These are phyloP conservation scores for Mallateleia sp. DNA, from an alignment of 2,888 invertebrate genomes.

Conservation along the genomic window DNA sequence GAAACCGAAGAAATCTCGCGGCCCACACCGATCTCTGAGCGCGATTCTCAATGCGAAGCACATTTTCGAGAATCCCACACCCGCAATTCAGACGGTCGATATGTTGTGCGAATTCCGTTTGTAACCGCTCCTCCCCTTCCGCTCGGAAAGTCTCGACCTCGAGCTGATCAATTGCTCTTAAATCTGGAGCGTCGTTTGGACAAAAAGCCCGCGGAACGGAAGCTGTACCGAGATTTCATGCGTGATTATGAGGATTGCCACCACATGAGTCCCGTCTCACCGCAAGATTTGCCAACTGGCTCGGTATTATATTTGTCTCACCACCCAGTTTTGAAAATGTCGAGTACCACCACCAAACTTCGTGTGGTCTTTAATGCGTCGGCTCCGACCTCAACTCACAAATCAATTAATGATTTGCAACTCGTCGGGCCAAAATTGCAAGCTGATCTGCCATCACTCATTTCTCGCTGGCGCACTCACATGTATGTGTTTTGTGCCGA, in stretches of 20 bases:
- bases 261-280: no score
- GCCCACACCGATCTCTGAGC: no score
- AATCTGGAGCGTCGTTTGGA: not conserved
- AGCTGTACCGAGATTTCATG: not conserved
- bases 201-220: not conserved
- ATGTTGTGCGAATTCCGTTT: not conserved
- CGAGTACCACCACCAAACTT: no score
- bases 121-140: not conserved
- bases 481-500: constrained; percentile 39
- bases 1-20: no score
- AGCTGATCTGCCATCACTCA: constrained; percentile 23
- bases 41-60: no score
- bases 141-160: not conserved
- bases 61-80: no score
- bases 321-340: not conserved
- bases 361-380: no score
- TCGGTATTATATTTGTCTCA: no score
- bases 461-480: constrained; percentile 31
- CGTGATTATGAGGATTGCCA: not conserved
- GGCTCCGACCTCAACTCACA: constrained; percentile 9
- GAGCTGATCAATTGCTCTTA: not conserved
- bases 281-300: no score
- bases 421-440: constrained; percentile 56
- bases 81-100: no score
- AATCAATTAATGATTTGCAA: constrained; percentile 56